Evolutionary conservation across 35 echinoderm and acorn worm genomes (phyloP).

Genomic region (Apostichopus parvimensis): DNA sequence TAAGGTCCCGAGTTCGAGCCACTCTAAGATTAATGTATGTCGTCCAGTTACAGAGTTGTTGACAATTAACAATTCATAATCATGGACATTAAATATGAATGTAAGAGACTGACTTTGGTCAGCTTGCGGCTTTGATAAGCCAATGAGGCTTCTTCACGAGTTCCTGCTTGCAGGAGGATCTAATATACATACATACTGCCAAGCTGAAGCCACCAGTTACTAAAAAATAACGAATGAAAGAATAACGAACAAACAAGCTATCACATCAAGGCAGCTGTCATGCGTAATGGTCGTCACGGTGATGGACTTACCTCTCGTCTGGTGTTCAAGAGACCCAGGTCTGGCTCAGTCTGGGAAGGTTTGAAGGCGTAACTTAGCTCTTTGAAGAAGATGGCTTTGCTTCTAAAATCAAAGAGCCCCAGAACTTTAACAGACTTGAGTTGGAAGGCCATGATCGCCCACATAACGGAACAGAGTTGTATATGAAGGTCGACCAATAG

Average conservation of each 20-base stretch:
- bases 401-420: conserved; percentile 83
- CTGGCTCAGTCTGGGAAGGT: conserved; percentile 48
- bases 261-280: neutral
- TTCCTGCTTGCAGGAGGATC: no score
- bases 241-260: neutral
- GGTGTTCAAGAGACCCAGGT: conserved; percentile 57
- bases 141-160: no score
- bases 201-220: no score
- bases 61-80: no score
- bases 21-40: no score
- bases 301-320: conserved; percentile 77
- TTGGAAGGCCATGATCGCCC: conserved; percentile 82
- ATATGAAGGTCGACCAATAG: conserved; percentile 87
- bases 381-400: conserved; percentile 89
- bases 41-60: no score
- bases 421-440: conserved; percentile 86
- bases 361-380: conserved; percentile 65
- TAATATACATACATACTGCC: no score
- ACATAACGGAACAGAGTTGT: conserved; percentile 87
- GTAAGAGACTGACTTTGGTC: no score
- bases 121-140: no score
- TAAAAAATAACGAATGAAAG: no score
- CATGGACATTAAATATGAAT: no score
- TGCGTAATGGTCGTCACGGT: neutral
- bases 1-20: no score